These are phyloP conservation scores for Ptilorrhoa leucosticta DNA, from an alignment of 2,113 vertebrate genomes.

Conservation along the genomic window DNA sequence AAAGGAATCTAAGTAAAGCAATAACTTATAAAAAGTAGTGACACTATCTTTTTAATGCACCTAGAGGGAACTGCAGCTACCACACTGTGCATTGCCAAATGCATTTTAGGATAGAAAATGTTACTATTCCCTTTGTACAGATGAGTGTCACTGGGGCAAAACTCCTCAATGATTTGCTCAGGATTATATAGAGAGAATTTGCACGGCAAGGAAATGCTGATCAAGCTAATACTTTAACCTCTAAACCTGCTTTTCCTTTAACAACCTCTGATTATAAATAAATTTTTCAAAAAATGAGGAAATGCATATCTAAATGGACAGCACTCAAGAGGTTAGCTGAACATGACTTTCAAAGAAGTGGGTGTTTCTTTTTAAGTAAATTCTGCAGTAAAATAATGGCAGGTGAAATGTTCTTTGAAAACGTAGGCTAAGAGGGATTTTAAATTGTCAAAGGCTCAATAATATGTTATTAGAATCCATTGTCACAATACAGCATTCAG, in stretches of 20 bases:
- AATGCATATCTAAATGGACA: not conserved
- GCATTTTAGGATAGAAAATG: not conserved
- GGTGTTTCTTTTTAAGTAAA: not conserved
- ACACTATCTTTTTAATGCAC: not conserved
- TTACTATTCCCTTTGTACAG: not conserved
- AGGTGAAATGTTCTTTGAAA: not conserved
- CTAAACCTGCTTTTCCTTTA: not conserved
- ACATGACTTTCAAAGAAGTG: not conserved
- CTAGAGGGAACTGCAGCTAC: not conserved
- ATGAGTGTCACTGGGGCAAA: not conserved
- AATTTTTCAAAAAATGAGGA: not conserved
- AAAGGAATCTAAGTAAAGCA: not conserved
- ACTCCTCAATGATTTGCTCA: not conserved
- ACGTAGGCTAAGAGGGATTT: not conserved
- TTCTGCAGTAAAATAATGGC: not conserved
- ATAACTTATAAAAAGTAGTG: not conserved
- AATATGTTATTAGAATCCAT: not conserved
- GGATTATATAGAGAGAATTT: not conserved
- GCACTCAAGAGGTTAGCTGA: not conserved
- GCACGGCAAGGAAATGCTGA: not conserved
- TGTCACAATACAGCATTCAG: slow-evolving; percentile 7
- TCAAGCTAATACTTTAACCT: not conserved
- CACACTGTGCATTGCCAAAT: not conserved
- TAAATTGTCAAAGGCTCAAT: not conserved
- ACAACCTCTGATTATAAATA: not conserved